Evolutionary conservation across 1,140 invertebrate species (phyloP).

Genomic region (Papilio glaucus): DNA sequence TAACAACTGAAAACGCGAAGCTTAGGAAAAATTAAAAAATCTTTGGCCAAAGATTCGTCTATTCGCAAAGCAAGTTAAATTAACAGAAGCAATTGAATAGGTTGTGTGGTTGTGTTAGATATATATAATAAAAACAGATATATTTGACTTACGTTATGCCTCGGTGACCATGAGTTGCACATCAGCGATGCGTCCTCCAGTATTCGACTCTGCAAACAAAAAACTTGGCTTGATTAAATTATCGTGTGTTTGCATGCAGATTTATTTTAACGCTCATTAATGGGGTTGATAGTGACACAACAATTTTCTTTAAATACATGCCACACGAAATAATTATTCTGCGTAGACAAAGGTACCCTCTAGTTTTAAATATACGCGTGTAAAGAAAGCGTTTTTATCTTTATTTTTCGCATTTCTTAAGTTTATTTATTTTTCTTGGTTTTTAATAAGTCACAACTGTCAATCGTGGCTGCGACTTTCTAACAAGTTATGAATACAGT

Average conservation of each 20-base stretch:
- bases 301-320: too few species aligned
- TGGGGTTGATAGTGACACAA: too few species aligned
- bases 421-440: too few species aligned
- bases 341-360: too few species aligned
- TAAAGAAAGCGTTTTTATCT: too few species aligned
- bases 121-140: background rate
- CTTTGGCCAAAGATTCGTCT: constrained; percentile 66
- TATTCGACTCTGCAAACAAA: constrained; percentile 91
- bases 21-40: constrained; percentile 38
- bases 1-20: constrained; percentile 25
- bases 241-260: constrained; percentile 38
- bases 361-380: too few species aligned
- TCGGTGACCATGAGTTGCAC: constrained; percentile 94
- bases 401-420: too few species aligned
- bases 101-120: background rate
- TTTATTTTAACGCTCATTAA: background rate
- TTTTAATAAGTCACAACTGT: too few species aligned
- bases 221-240: constrained; percentile 44
- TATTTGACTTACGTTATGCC: constrained; percentile 90
- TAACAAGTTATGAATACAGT: too few species aligned
- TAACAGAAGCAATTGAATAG: background rate
- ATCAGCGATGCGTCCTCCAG: constrained; percentile 93
- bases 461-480: too few species aligned
- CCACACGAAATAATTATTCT: too few species aligned
- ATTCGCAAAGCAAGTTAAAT: constrained; percentile 42